phyloP scores from a whole-genome alignment of 2,797 vertebrate species.

The Sphaeramia orbicularis region DNA sequence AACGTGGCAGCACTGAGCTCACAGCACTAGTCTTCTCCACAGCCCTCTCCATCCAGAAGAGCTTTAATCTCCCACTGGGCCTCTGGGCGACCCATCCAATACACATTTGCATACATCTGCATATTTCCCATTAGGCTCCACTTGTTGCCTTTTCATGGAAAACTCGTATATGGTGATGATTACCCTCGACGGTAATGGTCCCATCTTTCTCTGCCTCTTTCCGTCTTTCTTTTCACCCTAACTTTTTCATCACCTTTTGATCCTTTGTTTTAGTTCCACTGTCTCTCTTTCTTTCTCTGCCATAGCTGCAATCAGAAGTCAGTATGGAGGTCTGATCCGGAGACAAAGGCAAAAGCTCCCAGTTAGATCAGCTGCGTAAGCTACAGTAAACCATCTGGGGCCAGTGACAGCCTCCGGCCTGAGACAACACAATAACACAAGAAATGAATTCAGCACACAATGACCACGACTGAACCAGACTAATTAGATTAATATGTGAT shows the following conservation, averaged over 20 bases:
- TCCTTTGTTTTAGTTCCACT: slow-evolving; percentile 43
- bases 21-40: slow-evolving; percentile 50
- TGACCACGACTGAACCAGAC: slow-evolving; percentile 69
- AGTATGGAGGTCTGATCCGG: slow-evolving; percentile 56
- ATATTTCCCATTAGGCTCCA: slow-evolving; percentile 83
- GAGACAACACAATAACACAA: slow-evolving; percentile 68
- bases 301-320: slow-evolving; percentile 57
- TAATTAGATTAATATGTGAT: slow-evolving; percentile 81
- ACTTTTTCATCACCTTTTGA: slow-evolving; percentile 31
- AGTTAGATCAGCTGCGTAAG: slow-evolving; percentile 53
- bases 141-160: slow-evolving; percentile 80
- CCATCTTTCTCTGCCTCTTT: slow-evolving; percentile 55
- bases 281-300: slow-evolving; percentile 16
- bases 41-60: slow-evolving; percentile 72
- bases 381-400: slow-evolving; percentile 72
- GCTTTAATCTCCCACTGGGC: slow-evolving; percentile 81
- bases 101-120: slow-evolving; percentile 84
- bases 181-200: slow-evolving; percentile 70
- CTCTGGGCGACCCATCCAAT: slow-evolving; percentile 77
- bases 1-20: slow-evolving; percentile 54
- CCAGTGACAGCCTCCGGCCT: slow-evolving; percentile 62
- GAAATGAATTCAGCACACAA: slow-evolving; percentile 72
- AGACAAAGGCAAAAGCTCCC: slow-evolving; percentile 66
- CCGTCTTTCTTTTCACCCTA: slow-evolving; percentile 21
- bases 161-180: slow-evolving; percentile 76